phyloP scores from a whole-genome alignment of 2,888 invertebrate species.

The Acanthopleura granulata region DNA sequence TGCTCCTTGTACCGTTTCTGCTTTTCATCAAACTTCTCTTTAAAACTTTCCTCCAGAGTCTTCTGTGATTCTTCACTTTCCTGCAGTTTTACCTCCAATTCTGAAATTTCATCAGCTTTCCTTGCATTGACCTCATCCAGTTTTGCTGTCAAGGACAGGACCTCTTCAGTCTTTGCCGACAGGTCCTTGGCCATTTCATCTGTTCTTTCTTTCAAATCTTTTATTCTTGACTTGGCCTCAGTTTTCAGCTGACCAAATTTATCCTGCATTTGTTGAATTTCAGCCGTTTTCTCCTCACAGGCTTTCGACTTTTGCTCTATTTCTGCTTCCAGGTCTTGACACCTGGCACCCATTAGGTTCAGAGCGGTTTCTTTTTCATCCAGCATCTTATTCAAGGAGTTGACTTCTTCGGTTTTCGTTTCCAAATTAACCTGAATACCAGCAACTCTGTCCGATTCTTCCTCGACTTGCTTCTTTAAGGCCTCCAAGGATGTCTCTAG shows the following conservation, averaged over 20 bases:
- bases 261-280: conserved; percentile 30
- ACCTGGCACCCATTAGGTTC: conserved; percentile 20
- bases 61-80: conserved; percentile 34
- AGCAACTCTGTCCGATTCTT: conserved; percentile 11
- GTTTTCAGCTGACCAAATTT: conserved; percentile 44
- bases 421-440: neutral
- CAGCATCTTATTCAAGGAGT: conserved; percentile 12
- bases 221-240: conserved; percentile 48
- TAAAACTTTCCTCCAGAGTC: conserved; percentile 43
- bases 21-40: conserved; percentile 52
- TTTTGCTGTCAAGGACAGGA: conserved; percentile 21
- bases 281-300: conserved; percentile 27
- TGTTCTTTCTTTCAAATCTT: conserved; percentile 43
- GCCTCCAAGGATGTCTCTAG: conserved; percentile 31
- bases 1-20: conserved; percentile 55
- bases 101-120: neutral
- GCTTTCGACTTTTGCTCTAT: conserved; percentile 28
- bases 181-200: conserved; percentile 28
- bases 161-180: conserved; percentile 12
- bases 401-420: conserved; percentile 19
- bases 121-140: neutral
- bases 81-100: conserved; percentile 36
- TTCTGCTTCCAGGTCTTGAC: conserved; percentile 23
- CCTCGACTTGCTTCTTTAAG: conserved; percentile 29
- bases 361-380: conserved; percentile 20